phyloP scores from a whole-genome alignment of 2,888 invertebrate species.

The Minunthozetes semirufus region DNA sequence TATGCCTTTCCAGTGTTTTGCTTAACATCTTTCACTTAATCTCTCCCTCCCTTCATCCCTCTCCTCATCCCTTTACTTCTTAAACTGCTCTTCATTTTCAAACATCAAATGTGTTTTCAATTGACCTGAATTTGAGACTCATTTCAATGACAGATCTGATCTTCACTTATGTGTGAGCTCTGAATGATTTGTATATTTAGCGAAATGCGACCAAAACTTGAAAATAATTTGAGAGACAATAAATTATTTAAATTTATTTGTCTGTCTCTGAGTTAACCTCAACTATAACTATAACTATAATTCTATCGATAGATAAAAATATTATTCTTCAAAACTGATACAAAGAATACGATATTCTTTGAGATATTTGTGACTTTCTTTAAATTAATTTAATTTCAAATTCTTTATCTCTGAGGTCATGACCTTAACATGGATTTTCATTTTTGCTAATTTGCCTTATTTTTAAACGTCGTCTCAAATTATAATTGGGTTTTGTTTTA shows the following conservation, averaged over 20 bases:
- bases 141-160: background rate
- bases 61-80: background rate
- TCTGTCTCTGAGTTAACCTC: too few species aligned
- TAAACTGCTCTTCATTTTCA: too few species aligned
- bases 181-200: too few species aligned
- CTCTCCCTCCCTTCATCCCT: background rate
- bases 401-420: background rate
- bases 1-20: background rate
- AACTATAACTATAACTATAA: too few species aligned
- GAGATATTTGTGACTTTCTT: background rate
- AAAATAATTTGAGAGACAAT: too few species aligned
- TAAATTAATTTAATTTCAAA: background rate
- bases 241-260: too few species aligned
- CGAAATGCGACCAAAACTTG: too few species aligned
- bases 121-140: constrained; percentile 7
- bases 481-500: too few species aligned
- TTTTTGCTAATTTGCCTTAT: background rate
- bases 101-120: background rate
- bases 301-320: too few species aligned
- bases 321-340: too few species aligned
- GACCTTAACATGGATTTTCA: background rate
- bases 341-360: background rate
- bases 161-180: too few species aligned
- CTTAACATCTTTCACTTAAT: background rate
- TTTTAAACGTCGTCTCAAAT: too few species aligned